Evolutionary conservation across 2,888 invertebrate species (phyloP).

Genomic region (Neoascia interrupta): DNA sequence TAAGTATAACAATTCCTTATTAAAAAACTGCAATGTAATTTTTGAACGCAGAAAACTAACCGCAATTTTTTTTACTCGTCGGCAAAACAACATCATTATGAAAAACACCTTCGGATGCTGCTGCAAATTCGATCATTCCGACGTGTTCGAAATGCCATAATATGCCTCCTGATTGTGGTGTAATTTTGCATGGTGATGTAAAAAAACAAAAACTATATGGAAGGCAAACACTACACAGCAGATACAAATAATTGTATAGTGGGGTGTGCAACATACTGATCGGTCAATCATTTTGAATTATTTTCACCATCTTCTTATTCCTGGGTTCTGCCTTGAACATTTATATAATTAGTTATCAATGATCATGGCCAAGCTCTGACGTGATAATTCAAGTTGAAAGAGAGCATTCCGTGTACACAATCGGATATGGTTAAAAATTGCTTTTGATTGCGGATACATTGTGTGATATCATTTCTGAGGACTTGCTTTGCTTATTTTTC

Average conservation of each 20-base stretch:
- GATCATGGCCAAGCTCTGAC: conserved; percentile 4
- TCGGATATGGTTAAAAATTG: too few species aligned
- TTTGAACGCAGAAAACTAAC: too few species aligned
- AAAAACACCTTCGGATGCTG: conserved; percentile 32
- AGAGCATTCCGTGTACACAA: too few species aligned
- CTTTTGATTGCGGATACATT: too few species aligned
- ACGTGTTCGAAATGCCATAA: conserved; percentile 49
- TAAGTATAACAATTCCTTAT: too few species aligned
- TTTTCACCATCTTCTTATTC: conserved; percentile 9
- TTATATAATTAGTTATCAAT: conserved; percentile 22
- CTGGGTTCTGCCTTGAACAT: conserved; percentile 13
- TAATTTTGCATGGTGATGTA: conserved; percentile 17
- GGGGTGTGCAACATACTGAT: conserved; percentile 6
- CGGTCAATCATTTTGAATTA: conserved; percentile 61
- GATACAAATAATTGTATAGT: too few species aligned
- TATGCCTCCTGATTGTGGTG: conserved; percentile 31
- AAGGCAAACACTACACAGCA: too few species aligned
- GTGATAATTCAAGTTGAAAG: too few species aligned
- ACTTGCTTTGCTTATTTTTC: too few species aligned
- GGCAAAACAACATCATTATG: conserved; percentile 34
- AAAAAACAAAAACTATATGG: conserved; percentile 8
- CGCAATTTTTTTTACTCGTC: too few species aligned
- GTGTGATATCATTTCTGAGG: too few species aligned
- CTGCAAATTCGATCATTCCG: conserved; percentile 36
- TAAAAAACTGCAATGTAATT: too few species aligned